phyloP scores from a whole-genome alignment of 2,888 invertebrate species.

The Drosophila anomelani region DNA sequence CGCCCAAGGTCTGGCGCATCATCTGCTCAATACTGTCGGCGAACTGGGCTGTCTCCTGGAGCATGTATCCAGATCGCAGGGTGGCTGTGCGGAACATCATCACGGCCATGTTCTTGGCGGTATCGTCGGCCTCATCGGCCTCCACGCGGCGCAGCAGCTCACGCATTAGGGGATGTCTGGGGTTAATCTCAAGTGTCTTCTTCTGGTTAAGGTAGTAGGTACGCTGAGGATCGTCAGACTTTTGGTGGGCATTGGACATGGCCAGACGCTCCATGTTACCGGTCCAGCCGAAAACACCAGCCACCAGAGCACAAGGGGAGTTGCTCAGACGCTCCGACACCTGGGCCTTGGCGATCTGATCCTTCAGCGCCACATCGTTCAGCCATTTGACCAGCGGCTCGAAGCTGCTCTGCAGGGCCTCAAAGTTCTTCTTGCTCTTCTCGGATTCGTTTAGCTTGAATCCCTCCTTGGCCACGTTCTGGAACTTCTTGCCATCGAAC shows the following conservation, averaged over 20 bases:
- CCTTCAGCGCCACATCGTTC: constrained; percentile 91
- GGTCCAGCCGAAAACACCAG: constrained; percentile 99
- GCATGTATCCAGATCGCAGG: constrained; percentile 96
- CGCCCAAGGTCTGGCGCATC: constrained; percentile 92
- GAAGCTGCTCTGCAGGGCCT: constrained; percentile 90
- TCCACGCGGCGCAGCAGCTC: constrained; percentile 94
- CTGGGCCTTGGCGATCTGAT: constrained; percentile 91
- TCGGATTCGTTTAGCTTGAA: constrained; percentile 92
- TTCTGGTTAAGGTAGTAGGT: constrained; percentile 95
- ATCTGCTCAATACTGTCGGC: constrained; percentile 95
- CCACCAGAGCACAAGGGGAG: constrained; percentile 98
- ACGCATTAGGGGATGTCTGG: constrained; percentile 97
- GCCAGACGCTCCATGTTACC: constrained; percentile 99
- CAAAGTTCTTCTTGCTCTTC: constrained; percentile 90
- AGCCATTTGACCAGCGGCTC: constrained; percentile 97
- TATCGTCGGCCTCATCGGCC: constrained; percentile 90
- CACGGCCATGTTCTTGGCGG: constrained; percentile 92
- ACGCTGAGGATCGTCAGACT: constrained; percentile 95
- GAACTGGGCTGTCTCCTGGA: constrained; percentile 94
- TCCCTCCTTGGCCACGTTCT: constrained; percentile 99
- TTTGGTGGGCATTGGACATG: constrained; percentile 97
- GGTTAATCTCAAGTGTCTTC: constrained; percentile 98
- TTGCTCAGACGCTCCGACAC: constrained; percentile 95
- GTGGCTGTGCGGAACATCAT: constrained; percentile 97
- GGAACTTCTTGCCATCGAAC: constrained; percentile 99